phyloP scores from a whole-genome alignment of 2,113 vertebrate genomes.

The Callipepla californica region DNA sequence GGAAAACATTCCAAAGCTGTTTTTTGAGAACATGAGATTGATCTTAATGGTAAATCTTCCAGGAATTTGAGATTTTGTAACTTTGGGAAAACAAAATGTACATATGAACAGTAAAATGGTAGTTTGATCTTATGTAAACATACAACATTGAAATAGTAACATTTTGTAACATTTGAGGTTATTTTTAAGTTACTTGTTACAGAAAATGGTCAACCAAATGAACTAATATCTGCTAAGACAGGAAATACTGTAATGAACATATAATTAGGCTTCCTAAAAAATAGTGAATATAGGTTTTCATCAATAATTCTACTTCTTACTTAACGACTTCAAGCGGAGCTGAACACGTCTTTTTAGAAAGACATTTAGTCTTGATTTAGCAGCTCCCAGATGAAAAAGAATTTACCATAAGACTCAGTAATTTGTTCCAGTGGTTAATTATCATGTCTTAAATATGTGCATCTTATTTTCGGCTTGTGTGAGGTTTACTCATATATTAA shows the following conservation, averaged over 20 bases:
- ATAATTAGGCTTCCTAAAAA: background rate
- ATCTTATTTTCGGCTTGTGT: slow-evolving; percentile 64
- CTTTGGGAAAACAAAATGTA: background rate
- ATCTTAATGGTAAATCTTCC: background rate
- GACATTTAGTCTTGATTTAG: slow-evolving; percentile 53
- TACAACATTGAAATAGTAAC: background rate
- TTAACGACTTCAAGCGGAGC: background rate
- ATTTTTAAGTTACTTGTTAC: background rate
- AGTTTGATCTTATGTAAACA: background rate
- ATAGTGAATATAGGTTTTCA: background rate
- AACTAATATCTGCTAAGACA: background rate
- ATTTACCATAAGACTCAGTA: slow-evolving; percentile 43
- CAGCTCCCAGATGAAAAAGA: slow-evolving; percentile 48
- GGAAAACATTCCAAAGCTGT: background rate
- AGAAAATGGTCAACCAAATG: background rate
- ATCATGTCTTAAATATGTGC: slow-evolving; percentile 63
- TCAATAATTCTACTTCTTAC: slow-evolving; percentile 11
- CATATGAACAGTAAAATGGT: background rate
- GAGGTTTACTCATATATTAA: slow-evolving; percentile 64
- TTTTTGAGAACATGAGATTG: background rate
- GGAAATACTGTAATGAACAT: background rate
- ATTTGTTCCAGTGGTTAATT: slow-evolving; percentile 66
- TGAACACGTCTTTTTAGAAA: slow-evolving; percentile 19
- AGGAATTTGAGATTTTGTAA: background rate
- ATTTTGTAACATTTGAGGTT: background rate